Evolutionary conservation across 2,888 invertebrate genomes (phyloP).

Genomic region (Clostera curtula): DNA sequence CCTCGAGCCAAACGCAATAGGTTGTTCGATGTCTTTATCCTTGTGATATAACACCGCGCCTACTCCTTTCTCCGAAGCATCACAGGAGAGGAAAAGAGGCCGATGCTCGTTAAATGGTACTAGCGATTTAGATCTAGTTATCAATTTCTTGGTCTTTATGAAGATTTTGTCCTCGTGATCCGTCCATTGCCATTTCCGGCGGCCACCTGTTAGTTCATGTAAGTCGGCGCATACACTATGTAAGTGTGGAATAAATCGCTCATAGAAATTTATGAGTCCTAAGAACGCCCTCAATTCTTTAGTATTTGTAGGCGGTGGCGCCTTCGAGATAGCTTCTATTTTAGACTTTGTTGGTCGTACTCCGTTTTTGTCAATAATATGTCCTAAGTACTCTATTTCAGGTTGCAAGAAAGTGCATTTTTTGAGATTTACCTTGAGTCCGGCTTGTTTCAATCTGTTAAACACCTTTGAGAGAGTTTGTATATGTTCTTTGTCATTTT

Average conservation of each 20-base stretch:
- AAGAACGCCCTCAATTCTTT: background rate
- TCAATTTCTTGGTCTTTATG: background rate
- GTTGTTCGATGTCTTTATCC: conserved; percentile 2
- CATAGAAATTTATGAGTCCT: background rate
- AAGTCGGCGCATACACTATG: background rate
- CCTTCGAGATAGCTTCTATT: background rate
- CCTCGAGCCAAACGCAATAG: conserved; percentile 5
- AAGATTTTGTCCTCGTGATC: conserved; percentile 3
- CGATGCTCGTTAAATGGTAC: conserved; percentile 5
- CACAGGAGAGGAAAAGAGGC: conserved; percentile 1
- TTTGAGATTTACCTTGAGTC: background rate
- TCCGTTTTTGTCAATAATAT: conserved; percentile 7
- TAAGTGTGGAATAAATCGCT: background rate
- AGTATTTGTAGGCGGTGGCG: background rate
- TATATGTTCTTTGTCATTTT: conserved; percentile 2
- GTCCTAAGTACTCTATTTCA: conserved; percentile 7
- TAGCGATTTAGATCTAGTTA: conserved; percentile 3
- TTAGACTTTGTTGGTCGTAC: conserved; percentile 6
- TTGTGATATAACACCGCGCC: conserved; percentile 5
- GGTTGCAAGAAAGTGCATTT: conserved; percentile 7
- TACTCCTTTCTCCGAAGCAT: conserved; percentile 4
- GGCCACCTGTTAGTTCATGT: background rate
- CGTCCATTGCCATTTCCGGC: conserved; percentile 6
- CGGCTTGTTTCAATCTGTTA: conserved; percentile 3
- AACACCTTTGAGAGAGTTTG: conserved; percentile 2